Base-by-base conservation (phyloP, 2,797 vertebrate genomes). In the Simalia tracyae region DNA sequence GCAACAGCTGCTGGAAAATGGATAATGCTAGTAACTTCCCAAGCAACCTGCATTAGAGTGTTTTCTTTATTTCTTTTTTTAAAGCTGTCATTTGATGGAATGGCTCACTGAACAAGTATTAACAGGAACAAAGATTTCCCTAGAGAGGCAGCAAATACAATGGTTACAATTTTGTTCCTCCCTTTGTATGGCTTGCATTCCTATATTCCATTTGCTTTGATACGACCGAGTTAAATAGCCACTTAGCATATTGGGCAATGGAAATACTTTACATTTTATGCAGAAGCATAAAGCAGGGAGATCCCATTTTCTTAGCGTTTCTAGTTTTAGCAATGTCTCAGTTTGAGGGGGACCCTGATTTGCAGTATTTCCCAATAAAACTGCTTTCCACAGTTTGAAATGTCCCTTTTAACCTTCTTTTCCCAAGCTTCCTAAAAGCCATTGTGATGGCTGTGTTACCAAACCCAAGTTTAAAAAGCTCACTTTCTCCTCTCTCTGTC, bases 71-170 rank as follows among this genome's bases (percentile, higher is more conserved):
- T 54, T 28, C 22, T 57, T 17, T 28, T 60, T 60, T 68, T 19
- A 57, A 31, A 97, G 95, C 96, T 97, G 97, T 97, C 97, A 97
- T 97, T 97, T 97, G 96, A 10, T 0, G 90, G 95, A 97, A 96
- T 96, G 97, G 96, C 96, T 97, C 96, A 96, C 91, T 94, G 97
- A 97, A 97, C 96, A 96, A 96, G 95, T 97, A 97, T 97, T 97
- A 97, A 97, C 97, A 97, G 94, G 96, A 97, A 97, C 96, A 96
- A 96, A 97, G 94, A 97, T 97, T 97, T 97, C 96, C 96, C 96
- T 86, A 4, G 95, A 96, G 96, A 97, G 91, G 91, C 72, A 95
- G 94, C 93, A 86, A 91, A 93, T 66, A 81, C 36, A 81, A 81
- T 4, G 72, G 36, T 24, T 81, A 46, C 72, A 81, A 46, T 46